A percentile compares a stretch with the other conserved stretches of the same genome.
phyloP scores from a whole-genome alignment of 2,113 vertebrate species.

The Hassar affinis region DNA sequence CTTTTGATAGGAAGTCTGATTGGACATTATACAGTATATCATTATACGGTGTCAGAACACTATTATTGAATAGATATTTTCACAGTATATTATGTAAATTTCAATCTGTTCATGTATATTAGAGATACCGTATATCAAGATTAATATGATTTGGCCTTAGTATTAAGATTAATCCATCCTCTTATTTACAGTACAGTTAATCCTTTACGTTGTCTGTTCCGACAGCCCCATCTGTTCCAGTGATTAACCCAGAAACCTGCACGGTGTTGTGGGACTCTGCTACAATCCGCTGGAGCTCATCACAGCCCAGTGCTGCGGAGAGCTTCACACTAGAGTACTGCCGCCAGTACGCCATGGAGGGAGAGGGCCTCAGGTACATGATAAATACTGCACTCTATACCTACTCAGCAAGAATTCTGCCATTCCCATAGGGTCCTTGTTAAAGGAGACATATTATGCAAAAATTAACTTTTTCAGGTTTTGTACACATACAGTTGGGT shows the following conservation, averaged over 20 bases:
- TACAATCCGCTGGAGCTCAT: conserved; percentile 79
- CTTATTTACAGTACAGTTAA: not conserved
- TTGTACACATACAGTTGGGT: no score
- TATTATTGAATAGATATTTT: not conserved
- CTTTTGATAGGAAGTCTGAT: not conserved
- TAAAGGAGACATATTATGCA: not conserved
- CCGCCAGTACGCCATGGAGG: conserved; percentile 85
- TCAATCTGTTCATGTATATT: not conserved
- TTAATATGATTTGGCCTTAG: not conserved
- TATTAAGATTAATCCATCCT: not conserved
- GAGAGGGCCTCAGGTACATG: conserved; percentile 89
- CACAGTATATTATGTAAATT: not conserved
- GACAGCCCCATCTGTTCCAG: conserved; percentile 84
- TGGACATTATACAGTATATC: not conserved
- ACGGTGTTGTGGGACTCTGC: conserved; percentile 86
- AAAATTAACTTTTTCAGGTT: no score
- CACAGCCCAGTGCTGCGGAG: conserved; percentile 58
- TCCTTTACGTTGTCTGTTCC: conserved; percentile 21
- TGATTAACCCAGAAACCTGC: conserved; percentile 80
- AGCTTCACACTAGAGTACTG: conserved; percentile 92
- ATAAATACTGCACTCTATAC: not conserved
- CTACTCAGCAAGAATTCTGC: not conserved
- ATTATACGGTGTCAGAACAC: not conserved
- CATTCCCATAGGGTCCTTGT: not conserved
- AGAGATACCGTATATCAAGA: not conserved